Percentiles rank a stretch among this genome's conserved stretches.
These are phyloP conservation scores for Gonioctena quinquepunctata DNA, from an alignment of 1,140 invertebrate genomes.

Conservation along the genomic window DNA sequence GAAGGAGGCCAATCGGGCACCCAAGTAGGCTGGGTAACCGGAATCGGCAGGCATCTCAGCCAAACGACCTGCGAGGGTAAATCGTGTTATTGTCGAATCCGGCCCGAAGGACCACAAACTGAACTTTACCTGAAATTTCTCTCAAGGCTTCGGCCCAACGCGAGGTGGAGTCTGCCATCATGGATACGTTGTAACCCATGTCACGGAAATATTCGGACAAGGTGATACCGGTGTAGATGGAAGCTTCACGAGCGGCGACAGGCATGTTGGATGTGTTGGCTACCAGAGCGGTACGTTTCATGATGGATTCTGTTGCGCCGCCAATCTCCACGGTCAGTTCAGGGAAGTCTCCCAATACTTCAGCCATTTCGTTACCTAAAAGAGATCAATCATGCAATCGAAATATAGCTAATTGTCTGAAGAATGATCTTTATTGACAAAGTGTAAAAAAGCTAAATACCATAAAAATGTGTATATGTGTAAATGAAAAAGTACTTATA, in stretches of 20 bases:
- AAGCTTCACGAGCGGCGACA: conserved; percentile 99
- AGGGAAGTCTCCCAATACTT: conserved; percentile 97
- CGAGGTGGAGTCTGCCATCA: conserved; percentile 99
- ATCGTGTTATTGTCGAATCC: background rate
- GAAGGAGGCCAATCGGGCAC: conserved; percentile 97
- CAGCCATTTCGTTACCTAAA: conserved; percentile 78
- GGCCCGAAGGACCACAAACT: background rate
- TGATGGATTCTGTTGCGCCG: conserved; percentile 96
- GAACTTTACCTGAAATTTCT: conserved; percentile 85
- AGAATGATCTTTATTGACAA: too few relatives aligned
- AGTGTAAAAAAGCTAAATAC: too few relatives aligned
- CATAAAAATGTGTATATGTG: too few relatives aligned
- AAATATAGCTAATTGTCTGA: too few relatives aligned
- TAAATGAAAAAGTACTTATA: too few relatives aligned
- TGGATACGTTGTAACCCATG: conserved; percentile 99
- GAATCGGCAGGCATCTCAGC: conserved; percentile 99
- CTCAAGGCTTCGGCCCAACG: conserved; percentile 99
- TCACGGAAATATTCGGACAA: conserved; percentile 98
- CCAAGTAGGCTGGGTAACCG: conserved; percentile 98
- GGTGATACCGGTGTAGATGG: conserved; percentile 99
- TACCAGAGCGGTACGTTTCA: conserved; percentile 98
- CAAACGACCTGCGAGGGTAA: conserved; percentile 76
- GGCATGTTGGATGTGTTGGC: conserved; percentile 99
- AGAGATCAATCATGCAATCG: too few relatives aligned
- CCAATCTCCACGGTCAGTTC: conserved; percentile 97